A percentile compares a stretch with the other conserved stretches of the same genome.
Conservation (phyloP, 2,113 vertebrate genomes). For the Isichthys henryi region DNA sequence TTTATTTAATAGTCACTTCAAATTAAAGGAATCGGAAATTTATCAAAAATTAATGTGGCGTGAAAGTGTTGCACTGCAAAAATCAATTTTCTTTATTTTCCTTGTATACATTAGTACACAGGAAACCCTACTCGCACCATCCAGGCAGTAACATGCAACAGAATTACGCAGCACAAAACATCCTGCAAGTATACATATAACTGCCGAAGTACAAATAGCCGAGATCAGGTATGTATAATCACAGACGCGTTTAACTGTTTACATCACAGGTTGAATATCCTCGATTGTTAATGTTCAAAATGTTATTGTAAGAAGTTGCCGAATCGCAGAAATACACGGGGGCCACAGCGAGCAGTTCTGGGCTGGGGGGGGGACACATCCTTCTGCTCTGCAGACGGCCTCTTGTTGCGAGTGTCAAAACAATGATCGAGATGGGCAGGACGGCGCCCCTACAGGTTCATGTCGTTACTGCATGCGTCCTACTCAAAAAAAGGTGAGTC, state of each 20-base stretch:
- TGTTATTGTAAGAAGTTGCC: neutral
- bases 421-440: slow-evolving; percentile 52
- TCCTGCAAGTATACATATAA: neutral
- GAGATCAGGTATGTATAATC: neutral
- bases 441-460: slow-evolving; percentile 15
- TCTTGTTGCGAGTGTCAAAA: slow-evolving; percentile 54
- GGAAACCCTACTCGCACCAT: neutral
- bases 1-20: slow-evolving; percentile 18
- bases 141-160: neutral
- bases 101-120: neutral
- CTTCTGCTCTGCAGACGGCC: slow-evolving; percentile 41
- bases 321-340: neutral
- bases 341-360: neutral
- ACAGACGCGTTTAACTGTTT: neutral
- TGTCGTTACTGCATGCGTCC: neutral
- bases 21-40: slow-evolving; percentile 33
- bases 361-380: neutral
- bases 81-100: neutral
- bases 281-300: neutral
- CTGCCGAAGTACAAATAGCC: neutral
- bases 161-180: neutral
- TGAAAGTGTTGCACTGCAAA: neutral
- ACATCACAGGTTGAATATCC: too few relatives aligned
- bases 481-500: neutral
- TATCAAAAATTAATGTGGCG: slow-evolving; percentile 37